phyloP scores from a whole-genome alignment of 2,888 invertebrate genomes.

The Mesochorus sp. region DNA sequence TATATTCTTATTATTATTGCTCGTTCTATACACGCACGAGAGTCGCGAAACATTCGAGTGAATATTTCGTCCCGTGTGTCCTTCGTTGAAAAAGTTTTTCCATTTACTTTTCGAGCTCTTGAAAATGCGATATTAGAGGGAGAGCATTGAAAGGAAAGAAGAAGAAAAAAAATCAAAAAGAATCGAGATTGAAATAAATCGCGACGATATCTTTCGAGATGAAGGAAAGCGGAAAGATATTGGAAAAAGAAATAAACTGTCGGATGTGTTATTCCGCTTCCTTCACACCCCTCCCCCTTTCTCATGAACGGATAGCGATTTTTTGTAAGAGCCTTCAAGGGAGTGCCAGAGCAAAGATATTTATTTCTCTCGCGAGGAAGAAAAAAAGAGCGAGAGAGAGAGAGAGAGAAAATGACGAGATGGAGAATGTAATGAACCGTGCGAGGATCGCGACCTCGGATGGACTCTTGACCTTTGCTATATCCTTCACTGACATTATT shows the following conservation, averaged over 20 bases:
- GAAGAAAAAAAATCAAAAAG: too few relatives aligned
- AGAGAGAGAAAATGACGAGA: too few relatives aligned
- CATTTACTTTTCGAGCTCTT: background rate
- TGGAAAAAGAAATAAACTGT: too few relatives aligned
- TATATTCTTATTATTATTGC: slow-evolving; percentile 25
- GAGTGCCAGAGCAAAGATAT: too few relatives aligned
- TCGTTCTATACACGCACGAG: slow-evolving; percentile 13
- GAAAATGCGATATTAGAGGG: background rate
- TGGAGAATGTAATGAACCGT: slow-evolving; percentile 54
- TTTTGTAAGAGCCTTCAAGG: background rate
- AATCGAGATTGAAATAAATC: too few relatives aligned
- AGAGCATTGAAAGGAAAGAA: too few relatives aligned
- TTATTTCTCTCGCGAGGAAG: too few relatives aligned
- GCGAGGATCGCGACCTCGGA: slow-evolving; percentile 68
- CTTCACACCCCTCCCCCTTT: background rate
- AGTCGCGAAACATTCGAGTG: background rate
- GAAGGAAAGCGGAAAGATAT: too few relatives aligned
- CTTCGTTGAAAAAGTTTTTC: background rate
- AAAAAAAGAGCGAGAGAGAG: too few relatives aligned
- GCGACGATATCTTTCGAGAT: too few relatives aligned
- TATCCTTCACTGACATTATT: slow-evolving; percentile 76
- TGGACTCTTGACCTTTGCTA: slow-evolving; percentile 79
- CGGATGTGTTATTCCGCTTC: background rate
- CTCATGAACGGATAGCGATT: background rate
- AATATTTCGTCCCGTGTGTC: slow-evolving; percentile 16